Percentiles rank a stretch among this genome's conserved stretches.
Conservation (phyloP, 2,888 invertebrate species). For the Labia minor region DNA sequence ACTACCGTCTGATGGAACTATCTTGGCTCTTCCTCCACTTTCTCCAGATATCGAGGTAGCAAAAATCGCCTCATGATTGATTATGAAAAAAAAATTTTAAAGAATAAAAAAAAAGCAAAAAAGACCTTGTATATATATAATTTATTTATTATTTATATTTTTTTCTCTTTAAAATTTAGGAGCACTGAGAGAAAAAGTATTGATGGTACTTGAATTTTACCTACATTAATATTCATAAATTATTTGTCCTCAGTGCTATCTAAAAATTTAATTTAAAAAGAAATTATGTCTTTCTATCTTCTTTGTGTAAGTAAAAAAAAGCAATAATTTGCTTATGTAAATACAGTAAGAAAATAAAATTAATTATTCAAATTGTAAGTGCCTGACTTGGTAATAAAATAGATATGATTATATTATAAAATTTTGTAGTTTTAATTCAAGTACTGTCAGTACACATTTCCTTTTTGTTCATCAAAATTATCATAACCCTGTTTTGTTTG, state of each 20-base stretch:
- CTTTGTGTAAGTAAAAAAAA: not conserved
- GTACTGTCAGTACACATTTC: constrained; percentile 1
- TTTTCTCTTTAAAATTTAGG: not conserved
- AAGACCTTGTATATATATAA: no score
- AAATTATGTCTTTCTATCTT: no score
- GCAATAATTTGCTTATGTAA: constrained; percentile 4
- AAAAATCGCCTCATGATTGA: not conserved
- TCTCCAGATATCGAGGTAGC: constrained; percentile 28
- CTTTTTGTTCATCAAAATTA: not conserved
- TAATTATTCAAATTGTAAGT: not conserved
- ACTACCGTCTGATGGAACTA: constrained; percentile 24
- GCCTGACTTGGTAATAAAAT: constrained; percentile 4
- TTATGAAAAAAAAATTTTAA: not conserved
- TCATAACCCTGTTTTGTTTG: no score
- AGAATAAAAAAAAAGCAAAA: no score
- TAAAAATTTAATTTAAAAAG: not conserved
- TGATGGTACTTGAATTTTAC: not conserved
- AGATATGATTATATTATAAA: not conserved
- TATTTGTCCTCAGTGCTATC: not conserved
- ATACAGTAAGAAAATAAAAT: not conserved
- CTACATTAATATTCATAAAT: no score
- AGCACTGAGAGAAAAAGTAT: not conserved
- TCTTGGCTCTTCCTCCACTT: constrained; percentile 32
- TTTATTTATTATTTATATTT: no score
- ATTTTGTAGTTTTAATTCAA: constrained; percentile 13